Evolutionary conservation across 2,888 invertebrate genomes (phyloP).

Genomic region (Acanthosepion esculentum): DNA sequence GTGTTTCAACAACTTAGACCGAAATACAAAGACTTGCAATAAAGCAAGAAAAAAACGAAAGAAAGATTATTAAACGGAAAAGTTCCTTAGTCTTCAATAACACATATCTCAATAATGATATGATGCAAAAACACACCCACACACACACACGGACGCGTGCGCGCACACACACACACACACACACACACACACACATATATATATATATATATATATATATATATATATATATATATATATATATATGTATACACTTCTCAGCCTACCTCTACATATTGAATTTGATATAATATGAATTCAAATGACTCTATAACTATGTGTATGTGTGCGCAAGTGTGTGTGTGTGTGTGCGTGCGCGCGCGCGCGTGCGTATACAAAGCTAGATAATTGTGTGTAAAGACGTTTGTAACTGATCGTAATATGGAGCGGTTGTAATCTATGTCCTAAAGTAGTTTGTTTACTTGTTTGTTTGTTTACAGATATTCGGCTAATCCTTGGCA

Average conservation of each 20-base stretch:
- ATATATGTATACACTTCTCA: background rate
- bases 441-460: background rate
- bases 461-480: slow-evolving; percentile 33
- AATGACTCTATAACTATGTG: background rate
- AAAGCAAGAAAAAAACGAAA: no score
- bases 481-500: background rate
- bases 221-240: background rate
- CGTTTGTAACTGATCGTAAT: no score
- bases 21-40: no score
- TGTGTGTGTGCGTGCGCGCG: background rate
- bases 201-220: background rate
- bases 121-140: no score
- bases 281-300: no score
- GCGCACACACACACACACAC: background rate
- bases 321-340: background rate
- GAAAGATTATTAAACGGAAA: no score
- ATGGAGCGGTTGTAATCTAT: background rate
- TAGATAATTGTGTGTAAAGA: background rate
- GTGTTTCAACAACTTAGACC: no score
- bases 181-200: background rate
- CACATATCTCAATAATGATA: no score
- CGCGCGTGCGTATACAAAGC: background rate
- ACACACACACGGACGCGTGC: no score
- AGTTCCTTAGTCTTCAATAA: no score
- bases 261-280: no score